Conservation (phyloP, 2,113 vertebrate genomes). For the Gobiocypris rarus region DNA sequence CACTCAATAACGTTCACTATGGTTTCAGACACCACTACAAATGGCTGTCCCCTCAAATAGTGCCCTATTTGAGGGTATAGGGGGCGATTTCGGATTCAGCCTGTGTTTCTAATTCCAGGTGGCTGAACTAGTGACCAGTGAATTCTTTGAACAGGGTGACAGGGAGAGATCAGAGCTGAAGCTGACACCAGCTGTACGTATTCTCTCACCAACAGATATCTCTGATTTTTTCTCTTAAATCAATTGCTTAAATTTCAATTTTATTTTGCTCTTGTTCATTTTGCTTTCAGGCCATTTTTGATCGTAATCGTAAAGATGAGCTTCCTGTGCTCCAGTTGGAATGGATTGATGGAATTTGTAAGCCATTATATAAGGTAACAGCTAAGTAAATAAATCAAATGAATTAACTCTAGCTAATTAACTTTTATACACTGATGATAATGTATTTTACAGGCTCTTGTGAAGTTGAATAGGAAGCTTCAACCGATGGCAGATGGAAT, state of each 20-base stretch:
- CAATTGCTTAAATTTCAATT: background rate
- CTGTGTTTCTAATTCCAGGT: slow-evolving; percentile 77
- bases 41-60: no score
- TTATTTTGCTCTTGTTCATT: slow-evolving; percentile 12
- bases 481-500: slow-evolving; percentile 80
- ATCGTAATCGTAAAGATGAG: slow-evolving; percentile 97
- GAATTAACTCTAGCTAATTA: background rate
- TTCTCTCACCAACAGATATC: background rate
- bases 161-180: slow-evolving; percentile 95
- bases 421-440: background rate
- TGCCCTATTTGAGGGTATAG: no score
- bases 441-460: slow-evolving; percentile 66
- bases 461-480: slow-evolving; percentile 77
- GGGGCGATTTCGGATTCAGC: no score
- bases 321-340: slow-evolving; percentile 92
- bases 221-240: background rate
- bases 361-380: slow-evolving; percentile 91
- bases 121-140: slow-evolving; percentile 96
- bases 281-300: slow-evolving; percentile 90
- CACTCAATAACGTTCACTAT: no score
- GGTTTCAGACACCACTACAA: no score
- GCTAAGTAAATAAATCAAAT: background rate
- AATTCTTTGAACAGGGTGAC: slow-evolving; percentile 99
- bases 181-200: slow-evolving; percentile 92
- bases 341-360: slow-evolving; percentile 98